Conservation (phyloP, 2,888 invertebrate species). For the Cordilura impudica region DNA sequence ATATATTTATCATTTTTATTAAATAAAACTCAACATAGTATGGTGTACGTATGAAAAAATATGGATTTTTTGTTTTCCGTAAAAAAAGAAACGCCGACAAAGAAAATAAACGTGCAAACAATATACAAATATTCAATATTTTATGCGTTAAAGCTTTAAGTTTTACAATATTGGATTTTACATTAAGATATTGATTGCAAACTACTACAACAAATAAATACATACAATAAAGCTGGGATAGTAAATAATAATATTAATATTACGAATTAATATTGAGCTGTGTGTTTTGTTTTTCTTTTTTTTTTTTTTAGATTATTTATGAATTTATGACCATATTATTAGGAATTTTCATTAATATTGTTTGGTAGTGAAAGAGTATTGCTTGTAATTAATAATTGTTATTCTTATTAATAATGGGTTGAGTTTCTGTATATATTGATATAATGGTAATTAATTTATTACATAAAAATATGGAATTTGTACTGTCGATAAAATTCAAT, state of each 20-base stretch:
- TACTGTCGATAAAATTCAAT: no score
- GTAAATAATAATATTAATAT: conserved; percentile 19
- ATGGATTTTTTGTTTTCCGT: conserved; percentile 42
- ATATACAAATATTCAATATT: conserved; percentile 56
- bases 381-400: background rate
- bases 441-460: no score
- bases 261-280: background rate
- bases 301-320: conserved; percentile 36
- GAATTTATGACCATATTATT: conserved; percentile 41
- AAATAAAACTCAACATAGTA: conserved; percentile 8
- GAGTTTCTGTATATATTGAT: no score
- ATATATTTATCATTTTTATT: conserved; percentile 46
- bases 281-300: background rate
- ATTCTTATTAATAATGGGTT: no score
- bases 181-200: conserved; percentile 56
- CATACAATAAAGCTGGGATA: background rate
- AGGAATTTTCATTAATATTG: conserved; percentile 43
- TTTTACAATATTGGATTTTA: conserved; percentile 66
- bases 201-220: conserved; percentile 9
- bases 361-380: conserved; percentile 19
- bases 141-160: conserved; percentile 62
- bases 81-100: conserved; percentile 67
- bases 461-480: no score
- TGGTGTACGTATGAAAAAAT: conserved; percentile 31
- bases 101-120: conserved; percentile 67